Percentiles rank a stretch among this genome's conserved stretches.
phyloP scores from a whole-genome alignment of 2,888 invertebrate genomes.

The Petrophora chlorosata region DNA sequence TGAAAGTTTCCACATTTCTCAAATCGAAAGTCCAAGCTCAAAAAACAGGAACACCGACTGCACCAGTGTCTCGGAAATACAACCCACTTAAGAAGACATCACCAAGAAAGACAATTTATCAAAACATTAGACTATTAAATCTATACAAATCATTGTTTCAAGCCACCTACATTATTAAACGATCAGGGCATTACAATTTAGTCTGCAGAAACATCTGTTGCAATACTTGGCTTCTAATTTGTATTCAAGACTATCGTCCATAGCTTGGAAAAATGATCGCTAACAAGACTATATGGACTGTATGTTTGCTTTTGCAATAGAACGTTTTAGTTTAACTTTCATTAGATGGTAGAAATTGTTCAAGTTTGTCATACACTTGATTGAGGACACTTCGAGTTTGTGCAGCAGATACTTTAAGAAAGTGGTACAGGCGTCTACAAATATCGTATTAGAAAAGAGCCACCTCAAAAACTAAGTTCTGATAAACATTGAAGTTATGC shows the following conservation, averaged over 20 bases:
- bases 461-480: too few relatives aligned
- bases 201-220: slow-evolving; percentile 27
- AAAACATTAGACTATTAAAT: slow-evolving; percentile 5
- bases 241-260: slow-evolving; percentile 31
- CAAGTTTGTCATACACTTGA: neutral
- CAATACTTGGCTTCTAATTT: slow-evolving; percentile 31
- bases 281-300: neutral
- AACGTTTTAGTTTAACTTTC: slow-evolving; percentile 9
- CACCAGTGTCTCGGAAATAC: too few relatives aligned
- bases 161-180: slow-evolving; percentile 2
- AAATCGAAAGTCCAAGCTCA: too few relatives aligned
- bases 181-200: slow-evolving; percentile 22
- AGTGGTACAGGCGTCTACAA: too few relatives aligned
- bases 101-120: too few relatives aligned
- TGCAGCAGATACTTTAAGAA: too few relatives aligned
- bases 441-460: too few relatives aligned
- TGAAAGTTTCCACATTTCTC: too few relatives aligned
- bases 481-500: too few relatives aligned
- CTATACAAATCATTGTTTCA: neutral
- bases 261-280: slow-evolving; percentile 28
- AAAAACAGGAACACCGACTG: too few relatives aligned
- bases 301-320: slow-evolving; percentile 14
- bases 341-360: neutral
- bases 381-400: too few relatives aligned
- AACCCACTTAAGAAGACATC: too few relatives aligned